Percentiles rank a stretch among this genome's conserved stretches.
These are phyloP conservation scores for fruit fly (Drosophila melanogaster) DNA, from an alignment of 1,140 invertebrate species.

Conservation along the genomic window DNA sequence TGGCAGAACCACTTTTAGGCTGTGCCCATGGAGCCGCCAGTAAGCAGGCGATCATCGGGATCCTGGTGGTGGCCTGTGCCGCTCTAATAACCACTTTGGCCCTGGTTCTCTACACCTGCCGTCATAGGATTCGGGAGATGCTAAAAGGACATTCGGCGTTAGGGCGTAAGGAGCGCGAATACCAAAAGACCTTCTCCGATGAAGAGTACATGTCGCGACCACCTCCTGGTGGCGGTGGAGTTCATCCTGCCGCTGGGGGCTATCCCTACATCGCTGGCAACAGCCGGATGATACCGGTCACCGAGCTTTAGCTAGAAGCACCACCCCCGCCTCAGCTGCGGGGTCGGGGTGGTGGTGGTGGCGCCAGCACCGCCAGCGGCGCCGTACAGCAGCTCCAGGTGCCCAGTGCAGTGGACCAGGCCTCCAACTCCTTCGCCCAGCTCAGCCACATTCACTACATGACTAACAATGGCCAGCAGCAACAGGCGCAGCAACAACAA, in stretches of 20 bases:
- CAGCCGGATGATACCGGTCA: conserved; percentile 92
- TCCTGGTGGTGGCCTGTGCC: conserved; percentile 89
- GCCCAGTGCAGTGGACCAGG: conserved; percentile 67
- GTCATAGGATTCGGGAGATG: conserved; percentile 90
- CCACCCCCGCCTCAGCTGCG: conserved; percentile 84
- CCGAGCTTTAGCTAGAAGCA: conserved; percentile 95
- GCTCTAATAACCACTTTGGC: conserved; percentile 88
- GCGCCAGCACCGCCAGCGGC: conserved; percentile 35
- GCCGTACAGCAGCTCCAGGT: conserved; percentile 76
- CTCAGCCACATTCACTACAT: conserved; percentile 84
- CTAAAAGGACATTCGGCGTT: conserved; percentile 92
- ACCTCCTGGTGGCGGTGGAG: conserved; percentile 50
- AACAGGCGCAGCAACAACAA: not conserved
- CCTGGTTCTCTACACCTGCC: conserved; percentile 91
- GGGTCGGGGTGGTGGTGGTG: conserved; percentile 66
- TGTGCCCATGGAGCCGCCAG: conserved; percentile 90
- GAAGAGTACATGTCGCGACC: conserved; percentile 92
- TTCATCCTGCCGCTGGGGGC: conserved; percentile 49
- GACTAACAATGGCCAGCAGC: conserved; percentile 63
- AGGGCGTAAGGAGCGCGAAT: conserved; percentile 92
- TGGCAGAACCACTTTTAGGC: conserved; percentile 91
- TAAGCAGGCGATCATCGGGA: conserved; percentile 91
- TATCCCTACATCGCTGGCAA: conserved; percentile 81
- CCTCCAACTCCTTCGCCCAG: conserved; percentile 79
- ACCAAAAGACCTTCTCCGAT: conserved; percentile 94